Conservation (phyloP, 1,140 invertebrate species). For the Drosophila rufa region DNA sequence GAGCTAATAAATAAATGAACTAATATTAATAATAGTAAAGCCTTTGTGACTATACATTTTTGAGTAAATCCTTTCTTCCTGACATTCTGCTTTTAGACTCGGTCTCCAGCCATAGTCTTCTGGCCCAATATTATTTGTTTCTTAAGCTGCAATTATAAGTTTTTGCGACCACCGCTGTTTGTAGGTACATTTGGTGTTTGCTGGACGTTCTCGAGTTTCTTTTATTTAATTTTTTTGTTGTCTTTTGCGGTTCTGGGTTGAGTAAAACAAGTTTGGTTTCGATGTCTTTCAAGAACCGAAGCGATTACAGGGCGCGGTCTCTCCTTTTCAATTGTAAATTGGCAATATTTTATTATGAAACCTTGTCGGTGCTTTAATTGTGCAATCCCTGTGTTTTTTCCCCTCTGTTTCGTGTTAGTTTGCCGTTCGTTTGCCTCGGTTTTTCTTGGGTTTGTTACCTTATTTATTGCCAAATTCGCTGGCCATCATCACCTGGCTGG, state of each 20-base stretch:
- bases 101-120: too few species aligned
- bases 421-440: constrained; percentile 8
- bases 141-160: constrained; percentile 10
- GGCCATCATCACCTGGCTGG: constrained; percentile 17
- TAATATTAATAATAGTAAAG: too few species aligned
- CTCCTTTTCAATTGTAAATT: constrained; percentile 61
- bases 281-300: constrained; percentile 46
- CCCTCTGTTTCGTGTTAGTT: constrained; percentile 17
- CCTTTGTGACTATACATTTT: too few species aligned
- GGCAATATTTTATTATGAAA: constrained; percentile 77
- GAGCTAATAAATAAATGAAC: too few species aligned
- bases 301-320: constrained; percentile 35
- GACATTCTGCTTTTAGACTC: too few species aligned
- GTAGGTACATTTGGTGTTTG: constrained; percentile 1
- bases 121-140: background rate
- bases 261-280: constrained; percentile 48
- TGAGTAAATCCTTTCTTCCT: too few species aligned
- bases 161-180: constrained; percentile 6
- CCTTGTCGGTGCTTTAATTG: constrained; percentile 61
- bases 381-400: constrained; percentile 48
- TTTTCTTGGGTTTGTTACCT: constrained; percentile 25
- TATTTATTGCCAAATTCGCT: constrained; percentile 49
- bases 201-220: constrained; percentile 35
- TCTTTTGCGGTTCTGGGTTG: constrained; percentile 36
- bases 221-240: constrained; percentile 7